Percentiles rank a stretch among this genome's conserved stretches.
Conservation (phyloP, 2,797 vertebrate genomes). For the Cossypha polioptera region DNA sequence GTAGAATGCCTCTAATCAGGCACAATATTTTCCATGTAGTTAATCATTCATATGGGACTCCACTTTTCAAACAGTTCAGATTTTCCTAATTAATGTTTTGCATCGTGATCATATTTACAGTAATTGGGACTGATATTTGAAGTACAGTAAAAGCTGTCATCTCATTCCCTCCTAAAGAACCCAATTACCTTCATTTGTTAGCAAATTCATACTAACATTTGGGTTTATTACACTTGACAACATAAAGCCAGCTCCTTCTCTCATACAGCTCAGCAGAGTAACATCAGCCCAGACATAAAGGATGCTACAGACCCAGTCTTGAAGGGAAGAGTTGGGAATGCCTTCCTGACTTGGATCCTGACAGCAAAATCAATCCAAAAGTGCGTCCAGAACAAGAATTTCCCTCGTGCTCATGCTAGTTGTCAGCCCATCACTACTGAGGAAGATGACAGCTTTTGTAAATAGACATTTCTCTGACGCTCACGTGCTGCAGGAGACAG, state of each 20-base stretch:
- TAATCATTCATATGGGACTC: slow-evolving; percentile 67
- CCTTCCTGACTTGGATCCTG: not conserved
- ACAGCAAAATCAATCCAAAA: not conserved
- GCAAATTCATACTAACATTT: slow-evolving; percentile 49
- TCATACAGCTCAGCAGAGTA: not conserved
- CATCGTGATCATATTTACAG: slow-evolving; percentile 69
- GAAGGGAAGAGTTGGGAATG: not conserved
- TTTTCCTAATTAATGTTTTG: slow-evolving; percentile 72
- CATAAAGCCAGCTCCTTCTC: not conserved
- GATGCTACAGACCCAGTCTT: not conserved
- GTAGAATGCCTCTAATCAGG: slow-evolving; percentile 54
- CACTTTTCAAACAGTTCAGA: slow-evolving; percentile 59
- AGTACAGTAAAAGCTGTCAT: slow-evolving; percentile 73
- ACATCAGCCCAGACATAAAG: not conserved
- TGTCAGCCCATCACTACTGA: not conserved
- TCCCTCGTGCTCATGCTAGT: not conserved
- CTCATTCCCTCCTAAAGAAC: slow-evolving; percentile 53
- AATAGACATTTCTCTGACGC: not conserved
- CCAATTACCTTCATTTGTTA: slow-evolving; percentile 69
- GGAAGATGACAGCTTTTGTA: not conserved
- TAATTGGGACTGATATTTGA: slow-evolving; percentile 70
- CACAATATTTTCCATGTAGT: slow-evolving; percentile 52
- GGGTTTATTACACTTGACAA: slow-evolving; percentile 36
- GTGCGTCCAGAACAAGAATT: not conserved
- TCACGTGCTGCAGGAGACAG: not conserved